phyloP scores from a whole-genome alignment of 2,797 vertebrate genomes.

The Danionella dracula region DNA sequence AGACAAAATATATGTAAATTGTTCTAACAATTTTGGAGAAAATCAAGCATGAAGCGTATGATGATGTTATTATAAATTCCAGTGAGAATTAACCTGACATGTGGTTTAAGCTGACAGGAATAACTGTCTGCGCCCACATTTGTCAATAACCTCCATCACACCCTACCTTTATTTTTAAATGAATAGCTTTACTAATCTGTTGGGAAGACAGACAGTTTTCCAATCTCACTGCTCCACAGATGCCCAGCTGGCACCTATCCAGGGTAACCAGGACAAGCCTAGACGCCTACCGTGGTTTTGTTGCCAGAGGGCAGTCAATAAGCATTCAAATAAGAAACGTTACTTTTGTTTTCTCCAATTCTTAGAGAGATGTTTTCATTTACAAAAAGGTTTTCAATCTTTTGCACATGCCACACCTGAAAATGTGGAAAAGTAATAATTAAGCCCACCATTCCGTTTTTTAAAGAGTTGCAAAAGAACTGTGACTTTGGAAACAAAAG shows the following conservation, averaged over 20 bases:
- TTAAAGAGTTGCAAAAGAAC: slow-evolving; percentile 14
- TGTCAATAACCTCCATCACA: background rate
- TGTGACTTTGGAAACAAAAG: background rate
- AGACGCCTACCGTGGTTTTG: slow-evolving; percentile 10
- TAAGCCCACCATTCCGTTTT: background rate
- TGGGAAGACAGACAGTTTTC: background rate
- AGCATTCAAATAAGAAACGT: slow-evolving; percentile 8
- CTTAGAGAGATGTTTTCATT: slow-evolving; percentile 6
- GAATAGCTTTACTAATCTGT: slow-evolving; percentile 2
- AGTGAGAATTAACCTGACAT: no score
- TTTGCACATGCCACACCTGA: slow-evolving; percentile 11
- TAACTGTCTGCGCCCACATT: background rate
- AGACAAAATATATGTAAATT: no score
- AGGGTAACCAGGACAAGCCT: slow-evolving; percentile 18
- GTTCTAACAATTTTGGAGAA: no score
- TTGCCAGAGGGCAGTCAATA: slow-evolving; percentile 25
- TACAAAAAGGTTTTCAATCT: slow-evolving; percentile 4
- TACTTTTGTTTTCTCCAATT: slow-evolving; percentile 14
- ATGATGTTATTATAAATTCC: no score
- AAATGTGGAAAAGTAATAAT: slow-evolving; percentile 11
- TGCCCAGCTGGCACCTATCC: slow-evolving; percentile 5
- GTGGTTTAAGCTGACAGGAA: background rate
- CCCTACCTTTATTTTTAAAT: background rate
- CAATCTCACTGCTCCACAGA: slow-evolving; percentile 2
- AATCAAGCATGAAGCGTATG: no score